phyloP scores from a whole-genome alignment of 2,797 vertebrate species.

The Malacoraja senta region DNA sequence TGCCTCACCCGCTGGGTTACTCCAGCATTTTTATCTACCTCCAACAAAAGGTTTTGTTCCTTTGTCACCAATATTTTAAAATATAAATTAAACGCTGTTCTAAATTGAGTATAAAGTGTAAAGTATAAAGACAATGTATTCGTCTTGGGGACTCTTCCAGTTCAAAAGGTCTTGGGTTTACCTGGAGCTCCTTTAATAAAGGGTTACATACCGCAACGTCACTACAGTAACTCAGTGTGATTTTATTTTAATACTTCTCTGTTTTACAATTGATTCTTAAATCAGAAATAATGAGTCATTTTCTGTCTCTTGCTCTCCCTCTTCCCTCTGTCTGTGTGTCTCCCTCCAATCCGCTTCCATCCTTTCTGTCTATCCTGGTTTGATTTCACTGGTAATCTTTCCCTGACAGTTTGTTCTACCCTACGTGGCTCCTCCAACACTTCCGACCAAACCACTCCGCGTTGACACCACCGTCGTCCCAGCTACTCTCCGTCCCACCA shows the following conservation, averaged over 20 bases:
- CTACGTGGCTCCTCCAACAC: conserved; percentile 46
- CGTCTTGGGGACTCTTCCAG: not conserved
- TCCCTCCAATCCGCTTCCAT: conserved; percentile 51
- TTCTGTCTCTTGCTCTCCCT: conserved; percentile 50
- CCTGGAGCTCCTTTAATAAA: conserved; percentile 21
- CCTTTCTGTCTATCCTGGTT: conserved; percentile 43
- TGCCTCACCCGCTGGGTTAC: too few species aligned
- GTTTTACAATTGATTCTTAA: conserved; percentile 25
- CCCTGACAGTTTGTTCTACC: not conserved
- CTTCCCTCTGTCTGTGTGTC: conserved; percentile 43
- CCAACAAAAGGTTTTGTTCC: too few species aligned
- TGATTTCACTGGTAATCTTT: not conserved
- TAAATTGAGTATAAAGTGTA: not conserved
- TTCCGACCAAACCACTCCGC: conserved; percentile 49
- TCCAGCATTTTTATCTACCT: too few species aligned
- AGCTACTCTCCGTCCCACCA: conserved; percentile 16
- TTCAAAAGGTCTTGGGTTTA: not conserved
- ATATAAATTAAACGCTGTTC: not conserved
- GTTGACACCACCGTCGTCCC: conserved; percentile 42
- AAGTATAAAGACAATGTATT: not conserved
- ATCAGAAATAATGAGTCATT: conserved; percentile 32
- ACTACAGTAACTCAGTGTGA: conserved; percentile 23
- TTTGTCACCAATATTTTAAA: not conserved
- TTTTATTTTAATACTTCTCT: not conserved
- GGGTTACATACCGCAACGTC: not conserved